A percentile compares a stretch with the other conserved stretches of the same genome.
phyloP scores from a whole-genome alignment of 2,888 invertebrate genomes.

The Trilocha varians region DNA sequence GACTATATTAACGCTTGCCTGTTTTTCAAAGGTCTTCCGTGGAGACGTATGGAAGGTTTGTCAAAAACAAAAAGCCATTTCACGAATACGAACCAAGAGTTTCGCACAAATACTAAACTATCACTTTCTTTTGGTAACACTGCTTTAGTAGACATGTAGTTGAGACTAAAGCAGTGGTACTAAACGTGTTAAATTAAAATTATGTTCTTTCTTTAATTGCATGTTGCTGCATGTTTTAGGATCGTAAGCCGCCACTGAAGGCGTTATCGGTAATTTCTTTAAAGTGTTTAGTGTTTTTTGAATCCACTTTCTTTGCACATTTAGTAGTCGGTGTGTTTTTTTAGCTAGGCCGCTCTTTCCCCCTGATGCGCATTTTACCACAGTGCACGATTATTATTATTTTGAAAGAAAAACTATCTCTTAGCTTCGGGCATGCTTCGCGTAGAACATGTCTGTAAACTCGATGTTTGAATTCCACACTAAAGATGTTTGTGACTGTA shows the following conservation, averaged over 20 bases:
- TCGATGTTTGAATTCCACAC: no score
- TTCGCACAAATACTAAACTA: slow-evolving; percentile 48
- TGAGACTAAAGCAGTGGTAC: slow-evolving; percentile 36
- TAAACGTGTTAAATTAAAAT: slow-evolving; percentile 40
- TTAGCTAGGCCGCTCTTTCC: slow-evolving; percentile 71
- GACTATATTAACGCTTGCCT: slow-evolving; percentile 61
- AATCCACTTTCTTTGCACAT: slow-evolving; percentile 71
- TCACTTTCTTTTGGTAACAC: slow-evolving; percentile 55
- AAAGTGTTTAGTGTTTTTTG: slow-evolving; percentile 46
- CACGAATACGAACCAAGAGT: slow-evolving; percentile 52
- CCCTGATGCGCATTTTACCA: slow-evolving; percentile 67
- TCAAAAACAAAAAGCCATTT: slow-evolving; percentile 55
- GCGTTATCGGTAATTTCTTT: slow-evolving; percentile 67
- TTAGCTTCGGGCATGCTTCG: slow-evolving; percentile 70
- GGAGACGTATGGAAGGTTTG: slow-evolving; percentile 79
- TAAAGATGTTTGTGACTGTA: slow-evolving; percentile 3
- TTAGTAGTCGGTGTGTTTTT: slow-evolving; percentile 65
- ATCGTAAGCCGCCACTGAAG: slow-evolving; percentile 65
- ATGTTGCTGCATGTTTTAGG: slow-evolving; percentile 72
- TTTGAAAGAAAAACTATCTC: slow-evolving; percentile 58
- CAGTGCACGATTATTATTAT: slow-evolving; percentile 71
- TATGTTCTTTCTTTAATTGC: slow-evolving; percentile 60
- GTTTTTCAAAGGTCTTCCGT: slow-evolving; percentile 76
- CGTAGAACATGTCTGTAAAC: slow-evolving; percentile 60
- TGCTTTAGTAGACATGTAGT: slow-evolving; percentile 18